A percentile compares a stretch with the other conserved stretches of the same genome.
Evolutionary conservation across 2,113 vertebrate species (phyloP).

Genomic region (Talpa occidentalis): DNA sequence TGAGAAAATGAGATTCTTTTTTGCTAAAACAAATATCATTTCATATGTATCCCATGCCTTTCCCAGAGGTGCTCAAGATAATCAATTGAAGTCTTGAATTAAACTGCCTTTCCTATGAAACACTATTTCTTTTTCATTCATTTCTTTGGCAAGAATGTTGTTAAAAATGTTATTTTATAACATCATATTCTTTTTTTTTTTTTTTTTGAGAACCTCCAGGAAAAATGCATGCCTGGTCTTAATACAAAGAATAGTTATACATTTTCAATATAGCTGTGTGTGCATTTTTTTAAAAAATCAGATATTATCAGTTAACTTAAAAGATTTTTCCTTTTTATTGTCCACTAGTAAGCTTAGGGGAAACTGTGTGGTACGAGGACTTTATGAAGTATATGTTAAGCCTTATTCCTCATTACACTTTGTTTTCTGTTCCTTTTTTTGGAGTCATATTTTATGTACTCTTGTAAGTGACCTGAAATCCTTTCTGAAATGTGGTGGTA

Average conservation of each 20-base stretch:
- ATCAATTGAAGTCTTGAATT: slow-evolving; percentile 1
- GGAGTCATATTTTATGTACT: neutral
- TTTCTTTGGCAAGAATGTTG: neutral
- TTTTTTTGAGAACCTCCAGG: neutral
- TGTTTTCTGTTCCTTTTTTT: neutral
- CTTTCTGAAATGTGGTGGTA: neutral
- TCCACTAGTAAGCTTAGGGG: neutral
- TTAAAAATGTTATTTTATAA: neutral
- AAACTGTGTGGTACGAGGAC: neutral
- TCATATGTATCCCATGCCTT: neutral
- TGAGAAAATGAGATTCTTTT: slow-evolving; percentile 37
- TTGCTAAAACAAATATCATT: slow-evolving; percentile 39
- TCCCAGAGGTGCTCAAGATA: slow-evolving; percentile 24
- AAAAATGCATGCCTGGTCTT: neutral
- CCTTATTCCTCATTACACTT: neutral
- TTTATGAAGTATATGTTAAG: neutral
- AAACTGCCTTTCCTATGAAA: neutral
- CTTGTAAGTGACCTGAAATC: neutral
- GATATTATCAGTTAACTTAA: neutral
- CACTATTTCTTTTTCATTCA: neutral
- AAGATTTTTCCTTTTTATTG: neutral
- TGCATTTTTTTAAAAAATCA: neutral
- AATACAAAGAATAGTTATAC: neutral
- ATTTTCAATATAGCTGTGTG: neutral
- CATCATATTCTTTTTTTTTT: neutral